Evolutionary conservation across 2,113 vertebrate genomes (phyloP), one percentile per base, ranked within the genome.

Genomic region (Mustelus asterias): DNA sequence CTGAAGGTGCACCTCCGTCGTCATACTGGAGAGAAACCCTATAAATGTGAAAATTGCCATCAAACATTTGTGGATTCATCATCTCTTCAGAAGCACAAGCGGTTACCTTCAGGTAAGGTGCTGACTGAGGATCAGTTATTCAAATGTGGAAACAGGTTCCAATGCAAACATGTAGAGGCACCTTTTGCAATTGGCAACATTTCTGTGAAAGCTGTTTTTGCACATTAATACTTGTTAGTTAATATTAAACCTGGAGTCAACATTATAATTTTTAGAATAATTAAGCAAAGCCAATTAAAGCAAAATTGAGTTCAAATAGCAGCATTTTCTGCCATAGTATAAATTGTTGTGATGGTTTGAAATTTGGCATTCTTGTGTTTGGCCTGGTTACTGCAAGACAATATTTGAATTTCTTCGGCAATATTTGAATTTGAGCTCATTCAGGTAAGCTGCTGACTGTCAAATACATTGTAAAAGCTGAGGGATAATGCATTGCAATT

Each of bases 11-110:
- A 69, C 22, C 63, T 94, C 92, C 63, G 92, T 69, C 92, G n/a
- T 9, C 92, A 41, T 22, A 41, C 63, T 14, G 92, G 90, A 37
- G 58, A 93, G 60, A 93, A 93, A 33, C 88, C 88, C 88, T 90
- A 90, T 33, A 90, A 54, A 37, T 93, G 90, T 6, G 90, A 65
- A 2, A 65, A 22, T 5, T 93, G 90, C 44, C 29, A 65, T 37
- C 60, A 93, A 1, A 41, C 24, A 0, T 94, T 94, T n/a, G 60
- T 94, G n/a, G 63, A 41, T 41, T 67, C 92, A 0, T 90, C 88
- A 14, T 90, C 88, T 90, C 88, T 94, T 94, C 92, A 94, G n/a
- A 65, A 65, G n/a, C 92, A 94, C 60, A 67, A 20, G 63, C 37
- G 92, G 5, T 29, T 89, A 13, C 92, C 60, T 94, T 67, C 92